A percentile compares a stretch with the other conserved stretches of the same genome.
Conservation (phyloP, 2,888 invertebrate genomes). For the Agrotis puta region DNA sequence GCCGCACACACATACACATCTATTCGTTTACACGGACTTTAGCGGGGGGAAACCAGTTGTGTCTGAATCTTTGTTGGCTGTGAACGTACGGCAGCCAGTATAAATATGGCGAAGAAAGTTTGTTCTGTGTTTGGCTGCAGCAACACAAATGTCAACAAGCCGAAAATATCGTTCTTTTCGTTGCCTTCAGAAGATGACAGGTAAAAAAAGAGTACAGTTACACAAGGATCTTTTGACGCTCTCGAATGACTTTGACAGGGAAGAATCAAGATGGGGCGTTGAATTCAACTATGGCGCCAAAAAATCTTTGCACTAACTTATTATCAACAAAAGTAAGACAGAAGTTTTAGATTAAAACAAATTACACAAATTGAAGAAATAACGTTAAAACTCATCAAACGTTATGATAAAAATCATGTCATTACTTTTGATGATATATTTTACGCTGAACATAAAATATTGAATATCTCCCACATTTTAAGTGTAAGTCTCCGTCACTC, state of each 20-base stretch:
- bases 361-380: too few species aligned
- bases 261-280: too few species aligned
- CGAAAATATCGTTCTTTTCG: conserved; percentile 51
- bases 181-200: conserved; percentile 45
- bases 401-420: too few species aligned
- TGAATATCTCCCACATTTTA: too few species aligned
- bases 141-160: conserved; percentile 41
- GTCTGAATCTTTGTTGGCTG: conserved; percentile 15
- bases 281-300: too few species aligned
- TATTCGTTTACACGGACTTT: conserved; percentile 15
- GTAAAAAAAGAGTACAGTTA: conserved; percentile 9
- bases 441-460: too few species aligned
- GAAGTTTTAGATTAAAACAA: too few species aligned
- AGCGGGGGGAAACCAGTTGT: conserved; percentile 50
- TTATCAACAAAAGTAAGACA: too few species aligned
- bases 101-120: conserved; percentile 43
- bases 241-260: background rate
- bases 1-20: conserved; percentile 37
- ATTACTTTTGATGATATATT: too few species aligned
- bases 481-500: too few species aligned
- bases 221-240: background rate
- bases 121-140: conserved; percentile 41
- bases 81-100: conserved; percentile 10
- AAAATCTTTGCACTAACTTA: too few species aligned
- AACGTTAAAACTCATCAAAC: too few species aligned